Percentiles rank a stretch among this genome's conserved stretches.
Evolutionary conservation across 2,113 vertebrate species (phyloP).

Genomic region (Oncorhynchus masou): DNA sequence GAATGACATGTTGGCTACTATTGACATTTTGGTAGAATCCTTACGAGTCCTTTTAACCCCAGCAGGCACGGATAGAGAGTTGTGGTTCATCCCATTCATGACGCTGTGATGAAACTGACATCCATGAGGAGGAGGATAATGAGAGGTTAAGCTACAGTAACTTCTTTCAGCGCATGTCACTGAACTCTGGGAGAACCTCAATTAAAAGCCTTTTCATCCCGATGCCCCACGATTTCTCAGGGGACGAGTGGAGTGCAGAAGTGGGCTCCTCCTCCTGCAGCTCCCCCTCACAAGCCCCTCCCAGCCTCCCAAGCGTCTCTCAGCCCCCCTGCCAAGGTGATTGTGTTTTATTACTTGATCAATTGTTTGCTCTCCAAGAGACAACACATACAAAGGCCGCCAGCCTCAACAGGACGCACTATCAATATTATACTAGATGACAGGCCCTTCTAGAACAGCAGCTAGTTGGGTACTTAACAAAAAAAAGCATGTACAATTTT

Average conservation of each 20-base stretch:
- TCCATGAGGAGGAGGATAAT: neutral
- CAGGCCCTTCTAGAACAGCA: constrained; percentile 39
- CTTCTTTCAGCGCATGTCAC: constrained; percentile 1
- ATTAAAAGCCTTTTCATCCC: constrained; percentile 13
- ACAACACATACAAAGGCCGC: constrained; percentile 62
- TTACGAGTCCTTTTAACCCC: neutral
- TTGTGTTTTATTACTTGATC: constrained; percentile 67
- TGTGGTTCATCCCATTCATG: constrained; percentile 6
- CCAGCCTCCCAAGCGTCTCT: constrained; percentile 11
- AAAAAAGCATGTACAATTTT: neutral
- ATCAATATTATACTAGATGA: constrained; percentile 55
- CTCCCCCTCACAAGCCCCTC: constrained; percentile 10
- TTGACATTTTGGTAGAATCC: neutral
- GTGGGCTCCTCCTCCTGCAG: neutral
- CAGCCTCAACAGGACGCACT: constrained; percentile 60
- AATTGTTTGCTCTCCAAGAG: constrained; percentile 63
- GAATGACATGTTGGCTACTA: neutral
- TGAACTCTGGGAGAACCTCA: constrained; percentile 22
- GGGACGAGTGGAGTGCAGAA: neutral
- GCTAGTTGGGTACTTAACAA: constrained; percentile 28
- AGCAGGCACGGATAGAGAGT: neutral
- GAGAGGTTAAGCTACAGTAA: constrained; percentile 11
- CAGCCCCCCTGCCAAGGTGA: constrained; percentile 40
- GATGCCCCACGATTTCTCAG: constrained; percentile 13
- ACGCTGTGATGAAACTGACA: neutral